Percentiles rank a stretch among this genome's conserved stretches.
These are phyloP conservation scores for Caloenas nicobarica DNA, from an alignment of 2,113 vertebrate genomes.

Conservation along the genomic window DNA sequence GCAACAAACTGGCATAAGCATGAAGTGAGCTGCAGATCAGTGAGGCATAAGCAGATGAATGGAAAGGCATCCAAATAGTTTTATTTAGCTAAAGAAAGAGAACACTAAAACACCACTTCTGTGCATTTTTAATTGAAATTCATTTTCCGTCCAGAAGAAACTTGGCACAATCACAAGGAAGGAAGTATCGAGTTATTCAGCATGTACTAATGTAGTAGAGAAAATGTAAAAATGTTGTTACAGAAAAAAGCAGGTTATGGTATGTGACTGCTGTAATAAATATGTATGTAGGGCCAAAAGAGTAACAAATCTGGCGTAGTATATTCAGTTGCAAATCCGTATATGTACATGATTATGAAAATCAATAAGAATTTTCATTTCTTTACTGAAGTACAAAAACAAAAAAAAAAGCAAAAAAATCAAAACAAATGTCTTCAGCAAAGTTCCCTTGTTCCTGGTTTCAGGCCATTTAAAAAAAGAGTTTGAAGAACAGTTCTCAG, in stretches of 20 bases:
- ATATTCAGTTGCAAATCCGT: background rate
- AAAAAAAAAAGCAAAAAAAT: background rate
- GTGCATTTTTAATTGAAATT: background rate
- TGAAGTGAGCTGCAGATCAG: background rate
- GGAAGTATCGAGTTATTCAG: background rate
- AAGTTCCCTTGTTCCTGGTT: background rate
- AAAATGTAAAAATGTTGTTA: background rate
- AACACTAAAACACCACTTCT: background rate
- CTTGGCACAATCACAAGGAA: background rate
- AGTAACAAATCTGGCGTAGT: background rate
- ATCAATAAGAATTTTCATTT: slow-evolving; percentile 3
- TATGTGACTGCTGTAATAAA: background rate
- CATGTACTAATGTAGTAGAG: background rate
- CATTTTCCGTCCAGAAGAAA: background rate
- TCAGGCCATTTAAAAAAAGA: background rate
- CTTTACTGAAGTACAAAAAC: background rate
- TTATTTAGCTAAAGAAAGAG: background rate
- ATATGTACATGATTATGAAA: background rate
- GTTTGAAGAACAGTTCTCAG: slow-evolving; percentile 39
- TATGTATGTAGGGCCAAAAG: background rate
- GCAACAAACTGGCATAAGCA: background rate
- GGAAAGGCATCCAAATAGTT: background rate
- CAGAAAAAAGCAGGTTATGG: background rate
- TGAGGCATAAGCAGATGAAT: background rate
- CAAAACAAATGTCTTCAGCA: slow-evolving; percentile 14